Percentiles rank a stretch among this genome's conserved stretches.
phyloP scores from a whole-genome alignment of 1,140 invertebrate genomes.

The Aphis gossypii region DNA sequence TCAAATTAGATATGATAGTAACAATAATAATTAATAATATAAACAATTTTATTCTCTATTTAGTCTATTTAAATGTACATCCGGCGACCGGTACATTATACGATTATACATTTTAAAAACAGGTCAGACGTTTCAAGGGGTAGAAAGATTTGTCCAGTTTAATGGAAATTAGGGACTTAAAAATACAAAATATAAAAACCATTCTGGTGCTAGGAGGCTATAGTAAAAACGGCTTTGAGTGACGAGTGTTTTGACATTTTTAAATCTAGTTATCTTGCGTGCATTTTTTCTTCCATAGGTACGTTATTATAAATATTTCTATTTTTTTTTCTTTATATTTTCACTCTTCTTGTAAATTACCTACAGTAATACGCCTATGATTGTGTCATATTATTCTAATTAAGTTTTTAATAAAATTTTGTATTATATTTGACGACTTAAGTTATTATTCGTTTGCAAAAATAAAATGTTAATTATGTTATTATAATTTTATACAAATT shows the following conservation, averaged over 20 bases:
- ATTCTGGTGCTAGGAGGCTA: too few relatives aligned
- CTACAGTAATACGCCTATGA: neutral
- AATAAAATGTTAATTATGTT: conserved; percentile 15
- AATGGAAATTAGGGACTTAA: too few relatives aligned
- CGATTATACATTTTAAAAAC: neutral
- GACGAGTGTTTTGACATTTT: too few relatives aligned
- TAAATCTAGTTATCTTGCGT: too few relatives aligned
- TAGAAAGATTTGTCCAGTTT: too few relatives aligned
- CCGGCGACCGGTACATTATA: neutral
- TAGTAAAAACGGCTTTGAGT: too few relatives aligned
- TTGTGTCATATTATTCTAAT: neutral
- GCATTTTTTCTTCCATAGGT: too few relatives aligned
- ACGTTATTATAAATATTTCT: too few relatives aligned
- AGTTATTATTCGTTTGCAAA: neutral
- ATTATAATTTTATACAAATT: conserved; percentile 1
- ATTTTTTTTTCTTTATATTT: too few relatives aligned
- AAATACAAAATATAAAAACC: too few relatives aligned
- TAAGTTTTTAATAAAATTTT: neutral
- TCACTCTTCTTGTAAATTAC: neutral
- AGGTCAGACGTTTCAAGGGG: neutral
- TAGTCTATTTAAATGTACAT: neutral
- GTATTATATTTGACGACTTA: neutral
- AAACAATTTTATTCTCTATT: neutral
- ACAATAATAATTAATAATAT: neutral
- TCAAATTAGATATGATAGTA: neutral